Base-by-base conservation (phyloP, 2,797 vertebrate genomes). In the Rhynchotus rufescens region DNA sequence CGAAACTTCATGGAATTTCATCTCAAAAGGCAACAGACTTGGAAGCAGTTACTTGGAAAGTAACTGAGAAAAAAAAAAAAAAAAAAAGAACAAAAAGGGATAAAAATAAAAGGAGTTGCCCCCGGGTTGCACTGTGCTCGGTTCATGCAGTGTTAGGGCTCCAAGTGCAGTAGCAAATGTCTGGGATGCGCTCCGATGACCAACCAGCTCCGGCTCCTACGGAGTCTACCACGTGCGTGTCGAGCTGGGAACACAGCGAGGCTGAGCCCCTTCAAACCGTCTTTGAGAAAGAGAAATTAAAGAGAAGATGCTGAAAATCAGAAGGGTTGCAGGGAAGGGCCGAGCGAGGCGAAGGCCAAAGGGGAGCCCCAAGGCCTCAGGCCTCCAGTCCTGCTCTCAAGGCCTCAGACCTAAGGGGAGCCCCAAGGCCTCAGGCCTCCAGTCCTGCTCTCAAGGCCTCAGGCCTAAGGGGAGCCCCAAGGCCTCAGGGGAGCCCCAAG, bases 261-360 rank as follows among this genome's bases (percentile, higher is more conserved):
- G 21, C 72, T 65, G 21, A 6, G 30, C 44, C 54, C 52, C 60
- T 34, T 67, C 26, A 60, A 81, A 61, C 34, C 21, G 7, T 26
- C 26, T 71, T 57, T 34, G n/a, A 42, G 45, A 15, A 21, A 62
- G 34, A 20, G 47, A 4, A 40, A 78, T 25, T 45, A 57, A 83
- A 88, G 59, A 45, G 36, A 73, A 86, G 61, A 78, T 66, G 73
- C 42, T 56, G 17, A 89, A 72, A 91, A 88, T 68, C 78, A 91
- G 67, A 85, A 89, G 82, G 90, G 74, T 85, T 71, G 67, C 19
- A 51, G 2, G 7, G 62, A 87, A 61, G 77, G 12, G 36, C 22
- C 22, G 34, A 47, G 61, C 1, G 0, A 91, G 51, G 16, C 73
- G 62, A 40, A 40, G 38, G 38, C 38, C 38, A 10, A 40, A 40